These are phyloP conservation scores for Hoplostethus mediterraneus DNA, from an alignment of 2,797 vertebrate genomes.

Conservation along the genomic window DNA sequence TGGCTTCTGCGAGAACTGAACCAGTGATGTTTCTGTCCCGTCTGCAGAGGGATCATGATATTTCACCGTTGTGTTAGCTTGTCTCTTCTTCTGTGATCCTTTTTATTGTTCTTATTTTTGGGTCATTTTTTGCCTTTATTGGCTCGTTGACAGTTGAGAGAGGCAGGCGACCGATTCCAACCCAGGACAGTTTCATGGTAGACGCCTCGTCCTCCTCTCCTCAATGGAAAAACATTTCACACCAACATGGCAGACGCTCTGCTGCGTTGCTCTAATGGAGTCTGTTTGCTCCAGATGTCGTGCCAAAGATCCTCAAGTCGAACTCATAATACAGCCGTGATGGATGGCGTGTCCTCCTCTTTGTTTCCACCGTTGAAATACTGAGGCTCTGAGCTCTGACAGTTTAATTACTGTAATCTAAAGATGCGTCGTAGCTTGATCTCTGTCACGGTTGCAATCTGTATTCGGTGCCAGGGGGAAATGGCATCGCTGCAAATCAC, in stretches of 20 bases:
- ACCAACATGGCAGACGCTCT: no score
- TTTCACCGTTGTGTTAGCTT: neutral
- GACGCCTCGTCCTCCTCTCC: no score
- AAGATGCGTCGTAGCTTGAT: conserved; percentile 61
- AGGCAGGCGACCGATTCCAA: no score
- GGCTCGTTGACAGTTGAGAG: no score
- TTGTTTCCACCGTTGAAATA: conserved; percentile 46
- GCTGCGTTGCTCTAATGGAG: conserved; percentile 19
- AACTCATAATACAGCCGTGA: conserved; percentile 51
- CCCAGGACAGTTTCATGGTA: no score
- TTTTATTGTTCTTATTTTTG: no score
- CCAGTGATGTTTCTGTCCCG: no score
- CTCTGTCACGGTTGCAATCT: conserved; percentile 53
- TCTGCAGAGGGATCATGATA: neutral
- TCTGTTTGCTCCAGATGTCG: conserved; percentile 32
- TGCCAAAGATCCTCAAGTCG: conserved; percentile 21
- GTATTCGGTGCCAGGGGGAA: conserved; percentile 30
- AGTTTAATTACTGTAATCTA: conserved; percentile 68
- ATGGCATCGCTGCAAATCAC: conserved; percentile 45
- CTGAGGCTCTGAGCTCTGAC: conserved; percentile 39
- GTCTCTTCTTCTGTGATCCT: neutral
- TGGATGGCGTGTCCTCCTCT: conserved; percentile 50
- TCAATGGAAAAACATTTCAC: no score
- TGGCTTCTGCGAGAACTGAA: no score
- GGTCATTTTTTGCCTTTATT: no score